Conservation (phyloP, 2,113 vertebrate genomes). For the Lasiurus borealis region DNA sequence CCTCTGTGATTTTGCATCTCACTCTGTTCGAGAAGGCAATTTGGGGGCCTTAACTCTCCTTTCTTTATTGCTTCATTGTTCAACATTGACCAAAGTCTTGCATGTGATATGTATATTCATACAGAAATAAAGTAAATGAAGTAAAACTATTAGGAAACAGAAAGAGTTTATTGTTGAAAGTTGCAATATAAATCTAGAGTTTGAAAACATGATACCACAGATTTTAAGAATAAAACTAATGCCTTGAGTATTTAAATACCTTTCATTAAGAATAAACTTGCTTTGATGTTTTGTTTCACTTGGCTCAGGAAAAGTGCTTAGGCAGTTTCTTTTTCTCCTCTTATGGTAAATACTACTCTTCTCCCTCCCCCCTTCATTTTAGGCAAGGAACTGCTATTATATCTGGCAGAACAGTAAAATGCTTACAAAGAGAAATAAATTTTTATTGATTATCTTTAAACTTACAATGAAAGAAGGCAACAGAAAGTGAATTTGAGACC, state of each 20-base stretch:
- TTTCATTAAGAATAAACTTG: conserved; percentile 62
- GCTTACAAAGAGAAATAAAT: conserved; percentile 77
- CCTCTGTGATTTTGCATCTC: conserved; percentile 48
- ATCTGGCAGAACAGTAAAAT: conserved; percentile 67
- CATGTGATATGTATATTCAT: not conserved
- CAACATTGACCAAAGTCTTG: not conserved
- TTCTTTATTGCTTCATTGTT: not conserved
- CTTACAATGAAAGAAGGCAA: conserved; percentile 59
- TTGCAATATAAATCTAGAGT: not conserved
- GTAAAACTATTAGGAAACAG: not conserved
- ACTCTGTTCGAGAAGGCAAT: not conserved
- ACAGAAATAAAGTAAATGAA: not conserved
- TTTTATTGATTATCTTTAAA: conserved; percentile 80
- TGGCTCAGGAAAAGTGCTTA: conserved; percentile 34
- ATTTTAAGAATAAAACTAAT: conserved; percentile 39
- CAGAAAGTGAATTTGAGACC: conserved; percentile 68
- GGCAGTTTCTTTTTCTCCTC: conserved; percentile 58
- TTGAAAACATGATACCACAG: conserved; percentile 45
- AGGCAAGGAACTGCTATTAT: conserved; percentile 1
- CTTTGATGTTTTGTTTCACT: conserved; percentile 65
- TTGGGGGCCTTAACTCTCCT: not conserved
- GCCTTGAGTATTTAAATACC: not conserved
- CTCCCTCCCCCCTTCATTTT: conserved; percentile 62
- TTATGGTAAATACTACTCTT: conserved; percentile 67
- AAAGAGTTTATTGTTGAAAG: not conserved